Percentiles rank a stretch among this genome's conserved stretches.
These are phyloP conservation scores for Esperia sulphurella DNA, from an alignment of 2,888 invertebrate species.

Conservation along the genomic window DNA sequence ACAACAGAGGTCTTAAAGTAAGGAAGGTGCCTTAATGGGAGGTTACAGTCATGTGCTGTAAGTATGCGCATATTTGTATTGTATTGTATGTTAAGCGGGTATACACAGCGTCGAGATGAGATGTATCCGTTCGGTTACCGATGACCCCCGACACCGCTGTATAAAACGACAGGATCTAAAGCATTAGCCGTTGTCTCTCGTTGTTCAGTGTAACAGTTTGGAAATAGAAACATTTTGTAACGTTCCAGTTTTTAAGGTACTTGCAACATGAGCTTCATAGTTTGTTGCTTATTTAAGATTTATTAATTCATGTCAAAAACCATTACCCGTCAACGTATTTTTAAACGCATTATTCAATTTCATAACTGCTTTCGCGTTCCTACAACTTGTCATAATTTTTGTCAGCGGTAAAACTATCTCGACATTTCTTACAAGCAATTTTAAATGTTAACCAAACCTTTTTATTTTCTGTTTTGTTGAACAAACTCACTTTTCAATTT, in stretches of 20 bases:
- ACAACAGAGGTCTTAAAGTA: slow-evolving; percentile 28
- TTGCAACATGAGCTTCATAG: slow-evolving; percentile 7
- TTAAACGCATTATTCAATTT: not conserved
- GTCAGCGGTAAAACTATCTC: not conserved
- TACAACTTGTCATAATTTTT: not conserved
- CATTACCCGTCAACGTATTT: not conserved
- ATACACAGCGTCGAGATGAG: slow-evolving; percentile 43
- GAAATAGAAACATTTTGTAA: slow-evolving; percentile 12
- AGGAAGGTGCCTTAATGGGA: slow-evolving; percentile 36
- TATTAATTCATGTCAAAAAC: slow-evolving; percentile 5
- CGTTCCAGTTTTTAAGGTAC: slow-evolving; percentile 6
- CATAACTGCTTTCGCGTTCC: not conserved
- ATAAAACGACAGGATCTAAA: slow-evolving; percentile 40
- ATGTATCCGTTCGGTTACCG: slow-evolving; percentile 54
- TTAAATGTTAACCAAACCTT: not conserved
- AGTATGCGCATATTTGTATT: slow-evolving; percentile 65
- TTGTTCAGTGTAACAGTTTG: slow-evolving; percentile 24
- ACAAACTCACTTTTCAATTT: slow-evolving; percentile 3
- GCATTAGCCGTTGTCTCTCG: slow-evolving; percentile 38
- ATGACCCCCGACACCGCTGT: slow-evolving; percentile 51
- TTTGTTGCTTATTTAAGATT: slow-evolving; percentile 1
- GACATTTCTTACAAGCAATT: not conserved
- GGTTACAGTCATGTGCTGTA: slow-evolving; percentile 30
- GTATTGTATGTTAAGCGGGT: slow-evolving; percentile 61
- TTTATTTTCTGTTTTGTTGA: slow-evolving; percentile 7